Percentiles rank a stretch among this genome's conserved stretches.
phyloP scores from a whole-genome alignment of 2,888 invertebrate species.

The Alsophila aescularia region DNA sequence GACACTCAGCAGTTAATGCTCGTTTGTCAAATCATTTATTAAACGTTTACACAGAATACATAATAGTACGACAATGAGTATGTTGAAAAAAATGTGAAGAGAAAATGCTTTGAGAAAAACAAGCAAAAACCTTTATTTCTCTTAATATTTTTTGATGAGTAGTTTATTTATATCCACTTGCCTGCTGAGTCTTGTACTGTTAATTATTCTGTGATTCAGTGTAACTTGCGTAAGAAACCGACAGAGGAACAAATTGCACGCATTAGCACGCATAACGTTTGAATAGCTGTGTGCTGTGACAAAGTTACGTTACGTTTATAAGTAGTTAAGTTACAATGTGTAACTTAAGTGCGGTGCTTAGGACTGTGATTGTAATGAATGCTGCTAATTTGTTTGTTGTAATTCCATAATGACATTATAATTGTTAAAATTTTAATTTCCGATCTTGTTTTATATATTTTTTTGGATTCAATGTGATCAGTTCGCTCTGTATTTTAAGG shows the following conservation, averaged over 20 bases:
- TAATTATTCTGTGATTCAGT: not conserved
- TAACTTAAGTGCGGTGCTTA: conserved; percentile 11
- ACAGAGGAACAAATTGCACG: conserved; percentile 31
- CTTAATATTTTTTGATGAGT: too few species aligned
- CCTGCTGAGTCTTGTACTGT: not conserved
- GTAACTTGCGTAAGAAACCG: conserved; percentile 30
- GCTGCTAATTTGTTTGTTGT: not conserved
- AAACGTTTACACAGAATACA: too few species aligned
- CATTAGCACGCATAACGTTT: conserved; percentile 26
- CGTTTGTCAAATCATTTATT: too few species aligned
- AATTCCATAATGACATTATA: not conserved
- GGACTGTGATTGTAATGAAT: not conserved
- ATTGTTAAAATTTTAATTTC: not conserved
- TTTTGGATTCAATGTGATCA: too few species aligned
- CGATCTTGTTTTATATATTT: not conserved
- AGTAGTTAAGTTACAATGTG: conserved; percentile 12
- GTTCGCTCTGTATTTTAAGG: too few species aligned
- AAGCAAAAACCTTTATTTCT: too few species aligned
- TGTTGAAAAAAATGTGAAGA: too few species aligned
- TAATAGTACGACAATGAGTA: too few species aligned
- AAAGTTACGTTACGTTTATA: conserved; percentile 10
- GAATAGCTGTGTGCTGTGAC: conserved; percentile 33
- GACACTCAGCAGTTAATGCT: too few species aligned
- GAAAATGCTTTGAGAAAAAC: too few species aligned
- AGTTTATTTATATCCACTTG: too few species aligned